phyloP scores from a whole-genome alignment of 2,113 vertebrate species.

The Glareola pratincola region DNA sequence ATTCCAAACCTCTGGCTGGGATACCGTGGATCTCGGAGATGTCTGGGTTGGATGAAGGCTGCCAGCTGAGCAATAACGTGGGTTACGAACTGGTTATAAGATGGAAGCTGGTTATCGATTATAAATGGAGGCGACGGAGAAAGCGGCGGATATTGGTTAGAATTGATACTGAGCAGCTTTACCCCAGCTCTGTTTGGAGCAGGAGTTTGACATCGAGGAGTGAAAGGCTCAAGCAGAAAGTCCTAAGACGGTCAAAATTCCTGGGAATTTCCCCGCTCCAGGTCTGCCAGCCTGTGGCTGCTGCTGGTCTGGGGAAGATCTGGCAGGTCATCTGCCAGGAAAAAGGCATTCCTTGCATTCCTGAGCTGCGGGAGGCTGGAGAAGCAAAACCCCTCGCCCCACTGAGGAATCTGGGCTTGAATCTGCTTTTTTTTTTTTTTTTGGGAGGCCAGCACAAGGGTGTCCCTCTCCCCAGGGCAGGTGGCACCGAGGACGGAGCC shows the following conservation, averaged over 20 bases:
- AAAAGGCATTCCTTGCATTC: not conserved
- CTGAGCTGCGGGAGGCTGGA: not conserved
- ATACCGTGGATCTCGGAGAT: accelerated
- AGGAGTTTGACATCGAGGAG: not conserved
- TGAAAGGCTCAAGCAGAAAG: not conserved
- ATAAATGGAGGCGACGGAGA: not conserved
- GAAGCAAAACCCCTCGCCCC: not conserved
- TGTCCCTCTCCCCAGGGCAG: not conserved
- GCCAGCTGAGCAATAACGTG: no score
- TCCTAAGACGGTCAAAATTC: not conserved
- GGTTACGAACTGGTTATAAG: not conserved
- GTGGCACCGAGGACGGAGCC: not conserved
- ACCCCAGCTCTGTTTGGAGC: not conserved
- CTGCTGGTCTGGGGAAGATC: not conserved
- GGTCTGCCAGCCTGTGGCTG: not conserved
- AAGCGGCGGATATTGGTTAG: accelerated
- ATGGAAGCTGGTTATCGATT: not conserved
- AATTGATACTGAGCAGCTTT: not conserved
- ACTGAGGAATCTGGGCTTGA: not conserved
- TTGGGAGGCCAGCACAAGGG: not conserved
- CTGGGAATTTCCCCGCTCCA: not conserved
- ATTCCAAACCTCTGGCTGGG: not conserved
- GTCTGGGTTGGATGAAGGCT: not conserved
- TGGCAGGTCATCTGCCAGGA: not conserved
- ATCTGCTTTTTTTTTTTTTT: no score